A percentile compares a stretch with the other conserved stretches of the same genome.
Evolutionary conservation across 2,888 invertebrate species (phyloP).

Genomic region (Volucella bombylans): DNA sequence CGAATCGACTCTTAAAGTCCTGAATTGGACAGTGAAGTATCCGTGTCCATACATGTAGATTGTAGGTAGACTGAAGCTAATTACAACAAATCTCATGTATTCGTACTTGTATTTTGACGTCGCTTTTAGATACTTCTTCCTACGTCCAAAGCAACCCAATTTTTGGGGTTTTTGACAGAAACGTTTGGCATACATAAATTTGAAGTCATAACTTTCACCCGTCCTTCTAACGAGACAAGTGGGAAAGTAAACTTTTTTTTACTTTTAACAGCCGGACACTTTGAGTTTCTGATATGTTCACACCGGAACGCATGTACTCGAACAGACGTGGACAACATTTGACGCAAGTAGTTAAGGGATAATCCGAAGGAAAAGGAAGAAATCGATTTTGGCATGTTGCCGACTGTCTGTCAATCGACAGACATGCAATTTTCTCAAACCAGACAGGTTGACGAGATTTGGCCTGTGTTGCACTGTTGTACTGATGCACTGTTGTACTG

Average conservation of each 20-base stretch:
- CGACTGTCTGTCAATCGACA: constrained; percentile 64
- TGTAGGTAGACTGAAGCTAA: constrained; percentile 8
- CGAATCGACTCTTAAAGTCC: constrained; percentile 18
- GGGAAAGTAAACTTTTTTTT: constrained; percentile 39
- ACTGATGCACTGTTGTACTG: too few relatives aligned
- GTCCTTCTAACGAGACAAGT: constrained; percentile 54
- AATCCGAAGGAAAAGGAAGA: constrained; percentile 43
- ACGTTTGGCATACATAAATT: constrained; percentile 40
- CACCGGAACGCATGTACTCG: constrained; percentile 23
- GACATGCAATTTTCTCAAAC: constrained; percentile 62
- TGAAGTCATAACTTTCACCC: constrained; percentile 69
- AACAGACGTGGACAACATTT: constrained; percentile 24
- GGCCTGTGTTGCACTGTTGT: constrained; percentile 17
- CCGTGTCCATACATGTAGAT: not conserved
- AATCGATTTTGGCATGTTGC: constrained; percentile 64
- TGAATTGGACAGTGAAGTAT: constrained; percentile 1
- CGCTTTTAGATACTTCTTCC: constrained; percentile 17
- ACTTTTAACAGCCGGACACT: constrained; percentile 10
- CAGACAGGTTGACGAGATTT: constrained; percentile 72
- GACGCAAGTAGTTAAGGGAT: constrained; percentile 42
- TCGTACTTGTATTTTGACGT: constrained; percentile 38
- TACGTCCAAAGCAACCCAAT: not conserved
- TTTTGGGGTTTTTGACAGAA: constrained; percentile 1
- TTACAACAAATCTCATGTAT: constrained; percentile 49
- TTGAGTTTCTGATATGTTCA: constrained; percentile 28